Evolutionary conservation across 2,113 vertebrate species (phyloP).

Genomic region (Datnioides undecimradiatus): DNA sequence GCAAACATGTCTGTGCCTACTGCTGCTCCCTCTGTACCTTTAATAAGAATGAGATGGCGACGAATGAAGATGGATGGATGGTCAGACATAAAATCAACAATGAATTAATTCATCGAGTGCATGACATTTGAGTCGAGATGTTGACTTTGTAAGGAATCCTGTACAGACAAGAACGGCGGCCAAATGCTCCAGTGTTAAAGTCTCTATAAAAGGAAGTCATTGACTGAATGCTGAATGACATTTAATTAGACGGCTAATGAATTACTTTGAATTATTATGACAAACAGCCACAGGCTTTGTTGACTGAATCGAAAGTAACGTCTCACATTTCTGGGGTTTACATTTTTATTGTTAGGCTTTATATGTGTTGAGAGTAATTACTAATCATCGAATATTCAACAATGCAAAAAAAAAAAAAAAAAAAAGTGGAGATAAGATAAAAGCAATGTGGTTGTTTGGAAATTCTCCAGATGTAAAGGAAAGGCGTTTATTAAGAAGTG

Average conservation of each 20-base stretch:
- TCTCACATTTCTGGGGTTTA: neutral
- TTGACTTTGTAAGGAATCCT: slow-evolving; percentile 11
- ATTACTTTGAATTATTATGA: neutral
- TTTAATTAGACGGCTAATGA: neutral
- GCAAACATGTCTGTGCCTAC: slow-evolving; percentile 3
- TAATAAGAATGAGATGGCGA: neutral
- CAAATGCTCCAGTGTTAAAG: neutral
- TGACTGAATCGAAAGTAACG: neutral
- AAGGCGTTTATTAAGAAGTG: neutral
- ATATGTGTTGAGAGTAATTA: neutral
- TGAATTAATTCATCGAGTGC: neutral
- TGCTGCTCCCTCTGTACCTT: slow-evolving; percentile 1
- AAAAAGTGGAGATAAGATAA: neutral
- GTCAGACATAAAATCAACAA: neutral
- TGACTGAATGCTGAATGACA: neutral
- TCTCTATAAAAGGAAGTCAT: neutral
- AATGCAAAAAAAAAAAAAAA: neutral
- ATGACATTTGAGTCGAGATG: neutral
- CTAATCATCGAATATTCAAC: neutral
- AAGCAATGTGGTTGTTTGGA: neutral
- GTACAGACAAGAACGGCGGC: neutral
- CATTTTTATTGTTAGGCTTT: neutral
- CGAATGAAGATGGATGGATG: neutral
- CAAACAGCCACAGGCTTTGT: neutral
- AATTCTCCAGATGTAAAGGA: neutral